Evolutionary conservation across 2,797 vertebrate species (phyloP).

Genomic region (Nannoperca obscura): DNA sequence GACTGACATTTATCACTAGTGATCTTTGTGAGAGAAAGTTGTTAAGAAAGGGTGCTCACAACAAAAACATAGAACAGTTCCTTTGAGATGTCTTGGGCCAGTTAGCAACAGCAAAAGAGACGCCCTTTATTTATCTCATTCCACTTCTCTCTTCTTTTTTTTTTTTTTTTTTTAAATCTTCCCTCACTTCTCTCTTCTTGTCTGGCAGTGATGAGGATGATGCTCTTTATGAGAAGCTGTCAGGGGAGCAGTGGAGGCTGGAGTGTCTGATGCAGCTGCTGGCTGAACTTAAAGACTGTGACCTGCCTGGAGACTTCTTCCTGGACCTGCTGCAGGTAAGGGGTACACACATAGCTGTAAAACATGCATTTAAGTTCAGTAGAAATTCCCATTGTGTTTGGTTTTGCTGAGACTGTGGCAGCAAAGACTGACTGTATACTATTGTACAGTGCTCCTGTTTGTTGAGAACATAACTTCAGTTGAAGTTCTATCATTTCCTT

Average conservation of each 20-base stretch:
- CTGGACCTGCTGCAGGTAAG: conserved; percentile 90
- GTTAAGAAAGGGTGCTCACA: not conserved
- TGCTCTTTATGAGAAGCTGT: conserved; percentile 90
- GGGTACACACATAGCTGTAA: not conserved
- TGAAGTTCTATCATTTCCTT: not conserved
- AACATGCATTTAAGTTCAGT: not conserved
- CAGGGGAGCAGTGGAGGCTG: conserved; percentile 89
- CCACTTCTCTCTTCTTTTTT: not conserved
- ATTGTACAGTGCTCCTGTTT: not conserved
- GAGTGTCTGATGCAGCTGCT: conserved; percentile 90
- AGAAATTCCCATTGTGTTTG: not conserved
- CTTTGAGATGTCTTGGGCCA: not conserved
- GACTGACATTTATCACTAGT: not conserved
- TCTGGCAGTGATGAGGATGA: conserved; percentile 90
- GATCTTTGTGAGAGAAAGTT: no score
- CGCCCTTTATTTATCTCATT: not conserved
- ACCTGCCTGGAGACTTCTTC: conserved; percentile 94
- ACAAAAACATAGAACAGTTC: not conserved
- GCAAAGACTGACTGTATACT: not conserved
- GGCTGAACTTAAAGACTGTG: conserved; percentile 86
- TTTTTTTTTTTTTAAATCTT: no score
- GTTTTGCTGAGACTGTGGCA: not conserved
- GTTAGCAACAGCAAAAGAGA: not conserved
- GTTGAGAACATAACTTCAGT: not conserved
- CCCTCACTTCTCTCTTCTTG: not conserved